These are phyloP conservation scores for Peromyscus leucopus DNA, from an alignment of 2,113 vertebrate genomes.

Conservation along the genomic window DNA sequence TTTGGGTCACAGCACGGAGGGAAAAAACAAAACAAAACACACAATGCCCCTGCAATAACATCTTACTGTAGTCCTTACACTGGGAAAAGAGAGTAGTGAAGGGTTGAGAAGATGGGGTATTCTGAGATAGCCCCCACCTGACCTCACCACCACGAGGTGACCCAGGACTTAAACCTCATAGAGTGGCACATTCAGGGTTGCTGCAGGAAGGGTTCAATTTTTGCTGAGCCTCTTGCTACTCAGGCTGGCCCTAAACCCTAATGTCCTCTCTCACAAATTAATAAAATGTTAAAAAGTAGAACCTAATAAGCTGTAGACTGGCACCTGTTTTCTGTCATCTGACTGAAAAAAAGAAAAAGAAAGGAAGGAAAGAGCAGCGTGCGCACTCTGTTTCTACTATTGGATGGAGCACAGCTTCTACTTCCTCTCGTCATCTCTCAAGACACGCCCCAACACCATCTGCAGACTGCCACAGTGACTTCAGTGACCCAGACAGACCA, in stretches of 20 bases:
- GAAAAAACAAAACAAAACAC: background rate
- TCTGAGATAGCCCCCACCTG: background rate
- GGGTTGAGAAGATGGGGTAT: background rate
- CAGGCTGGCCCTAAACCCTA: background rate
- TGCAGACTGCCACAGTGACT: slow-evolving; percentile 26
- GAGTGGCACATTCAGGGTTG: background rate
- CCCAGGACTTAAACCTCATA: background rate
- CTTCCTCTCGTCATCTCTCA: background rate
- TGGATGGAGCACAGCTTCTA: slow-evolving; percentile 63
- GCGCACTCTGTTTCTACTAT: slow-evolving; percentile 63
- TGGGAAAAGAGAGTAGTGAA: fast-evolving
- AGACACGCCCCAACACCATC: background rate
- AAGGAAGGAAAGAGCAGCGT: slow-evolving; percentile 26
- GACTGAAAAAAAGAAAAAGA: slow-evolving; percentile 33
- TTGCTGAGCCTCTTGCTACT: background rate
- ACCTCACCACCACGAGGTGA: background rate
- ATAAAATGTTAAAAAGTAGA: background rate
- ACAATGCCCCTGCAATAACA: background rate
- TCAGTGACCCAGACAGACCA: background rate
- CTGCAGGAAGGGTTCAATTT: background rate
- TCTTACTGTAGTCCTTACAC: fast-evolving
- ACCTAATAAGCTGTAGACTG: slow-evolving; percentile 68
- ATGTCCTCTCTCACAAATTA: background rate
- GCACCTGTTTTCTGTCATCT: slow-evolving; percentile 68
- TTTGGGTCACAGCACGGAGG: no score